phyloP scores from a whole-genome alignment of 2,113 vertebrate species.

The Oxygymnocypris stewartii region DNA sequence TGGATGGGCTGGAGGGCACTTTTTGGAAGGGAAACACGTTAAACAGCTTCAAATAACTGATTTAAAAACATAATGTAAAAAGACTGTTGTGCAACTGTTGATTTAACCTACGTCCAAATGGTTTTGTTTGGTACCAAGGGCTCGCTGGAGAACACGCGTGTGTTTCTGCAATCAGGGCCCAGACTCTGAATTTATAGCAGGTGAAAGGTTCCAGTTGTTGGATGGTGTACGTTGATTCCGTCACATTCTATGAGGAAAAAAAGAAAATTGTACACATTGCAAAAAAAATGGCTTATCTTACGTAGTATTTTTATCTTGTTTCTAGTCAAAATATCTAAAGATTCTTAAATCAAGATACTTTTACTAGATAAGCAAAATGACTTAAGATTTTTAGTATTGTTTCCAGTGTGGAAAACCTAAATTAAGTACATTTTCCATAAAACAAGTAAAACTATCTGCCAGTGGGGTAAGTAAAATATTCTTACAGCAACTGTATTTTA shows the following conservation, averaged over 20 bases:
- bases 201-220: constrained; percentile 74
- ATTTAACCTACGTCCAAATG: constrained; percentile 73
- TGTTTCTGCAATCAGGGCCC: constrained; percentile 74
- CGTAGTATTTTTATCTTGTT: no score
- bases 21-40: not conserved
- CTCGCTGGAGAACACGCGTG: constrained; percentile 70
- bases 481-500: no score
- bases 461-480: no score
- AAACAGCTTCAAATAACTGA: not conserved
- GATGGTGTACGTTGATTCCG: constrained; percentile 64
- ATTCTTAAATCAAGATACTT: no score
- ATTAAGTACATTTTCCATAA: no score
- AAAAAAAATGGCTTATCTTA: no score
- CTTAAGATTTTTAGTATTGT: no score
- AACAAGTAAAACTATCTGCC: no score
- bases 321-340: no score
- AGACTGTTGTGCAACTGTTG: not conserved
- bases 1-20: constrained; percentile 70
- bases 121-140: constrained; percentile 67
- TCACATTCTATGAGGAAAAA: constrained; percentile 66
- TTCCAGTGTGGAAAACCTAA: no score
- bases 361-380: no score
- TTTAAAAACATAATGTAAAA: not conserved
- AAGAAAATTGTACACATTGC: not conserved
- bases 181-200: constrained; percentile 75